Evolutionary conservation across 2,113 vertebrate genomes (phyloP).

Genomic region (Catharus minimus): DNA sequence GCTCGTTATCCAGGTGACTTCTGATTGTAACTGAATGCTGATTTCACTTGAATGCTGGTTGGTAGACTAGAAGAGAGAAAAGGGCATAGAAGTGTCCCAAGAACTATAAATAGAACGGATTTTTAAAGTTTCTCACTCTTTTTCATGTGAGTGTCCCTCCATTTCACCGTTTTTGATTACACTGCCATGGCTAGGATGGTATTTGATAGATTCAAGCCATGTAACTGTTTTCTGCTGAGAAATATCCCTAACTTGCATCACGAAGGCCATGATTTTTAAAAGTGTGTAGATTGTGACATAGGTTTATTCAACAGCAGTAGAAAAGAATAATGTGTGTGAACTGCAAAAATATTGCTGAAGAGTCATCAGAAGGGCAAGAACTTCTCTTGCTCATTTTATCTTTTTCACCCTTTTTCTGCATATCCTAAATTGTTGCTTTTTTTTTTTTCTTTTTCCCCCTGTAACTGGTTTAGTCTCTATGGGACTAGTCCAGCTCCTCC

Average conservation of each 20-base stretch:
- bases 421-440: slow-evolving; percentile 39
- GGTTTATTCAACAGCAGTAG: background rate
- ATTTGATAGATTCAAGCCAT: background rate
- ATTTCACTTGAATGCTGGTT: background rate
- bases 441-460: slow-evolving; percentile 55
- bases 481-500: slow-evolving; percentile 87
- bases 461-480: slow-evolving; percentile 90
- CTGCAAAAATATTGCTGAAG: slow-evolving; percentile 15
- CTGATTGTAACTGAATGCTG: background rate
- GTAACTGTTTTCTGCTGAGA: background rate
- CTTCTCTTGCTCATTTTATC: slow-evolving; percentile 27
- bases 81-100: background rate
- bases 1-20: slow-evolving; percentile 94
- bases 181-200: background rate
- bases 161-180: background rate
- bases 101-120: background rate
- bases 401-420: slow-evolving; percentile 21
- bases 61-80: background rate
- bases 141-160: background rate
- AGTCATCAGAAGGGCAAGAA: slow-evolving; percentile 21
- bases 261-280: background rate
- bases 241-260: background rate
- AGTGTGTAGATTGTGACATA: background rate
- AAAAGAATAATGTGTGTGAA: background rate
- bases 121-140: background rate